Evolutionary conservation across 2,797 vertebrate species (phyloP).

Genomic region (Epinephelus coioides): DNA sequence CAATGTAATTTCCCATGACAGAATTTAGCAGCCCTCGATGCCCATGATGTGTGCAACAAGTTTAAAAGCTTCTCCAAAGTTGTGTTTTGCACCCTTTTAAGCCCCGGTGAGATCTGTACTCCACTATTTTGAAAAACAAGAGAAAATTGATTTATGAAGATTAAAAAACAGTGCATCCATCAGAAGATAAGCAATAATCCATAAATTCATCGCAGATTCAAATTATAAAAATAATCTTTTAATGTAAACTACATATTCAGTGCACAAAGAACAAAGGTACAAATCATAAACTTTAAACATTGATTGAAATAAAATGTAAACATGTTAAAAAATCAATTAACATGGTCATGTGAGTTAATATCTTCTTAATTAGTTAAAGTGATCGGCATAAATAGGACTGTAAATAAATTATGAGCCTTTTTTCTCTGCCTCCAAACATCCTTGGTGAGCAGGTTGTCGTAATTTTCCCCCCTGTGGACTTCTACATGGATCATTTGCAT

Average conservation of each 20-base stretch:
- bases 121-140: not conserved
- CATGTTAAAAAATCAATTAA: constrained; percentile 74
- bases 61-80: not conserved
- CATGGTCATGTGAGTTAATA: constrained; percentile 76
- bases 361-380: constrained; percentile 67
- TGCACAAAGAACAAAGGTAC: constrained; percentile 77
- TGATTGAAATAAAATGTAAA: constrained; percentile 62
- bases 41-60: not conserved
- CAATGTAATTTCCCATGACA: not conserved
- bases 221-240: constrained; percentile 82
- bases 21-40: not conserved
- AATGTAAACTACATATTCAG: constrained; percentile 77
- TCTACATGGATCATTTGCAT: constrained; percentile 77
- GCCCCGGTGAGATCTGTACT: not conserved
- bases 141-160: not conserved
- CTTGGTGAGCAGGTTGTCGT: constrained; percentile 74
- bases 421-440: constrained; percentile 66
- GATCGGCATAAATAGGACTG: constrained; percentile 84
- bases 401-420: constrained; percentile 87
- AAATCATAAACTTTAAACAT: constrained; percentile 63
- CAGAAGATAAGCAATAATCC: constrained; percentile 5
- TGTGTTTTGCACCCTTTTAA: not conserved
- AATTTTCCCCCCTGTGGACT: constrained; percentile 12
- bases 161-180: not conserved
- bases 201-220: constrained; percentile 26